Evolutionary conservation across 2,888 invertebrate species (phyloP).

Genomic region (Apamea epomidion): DNA sequence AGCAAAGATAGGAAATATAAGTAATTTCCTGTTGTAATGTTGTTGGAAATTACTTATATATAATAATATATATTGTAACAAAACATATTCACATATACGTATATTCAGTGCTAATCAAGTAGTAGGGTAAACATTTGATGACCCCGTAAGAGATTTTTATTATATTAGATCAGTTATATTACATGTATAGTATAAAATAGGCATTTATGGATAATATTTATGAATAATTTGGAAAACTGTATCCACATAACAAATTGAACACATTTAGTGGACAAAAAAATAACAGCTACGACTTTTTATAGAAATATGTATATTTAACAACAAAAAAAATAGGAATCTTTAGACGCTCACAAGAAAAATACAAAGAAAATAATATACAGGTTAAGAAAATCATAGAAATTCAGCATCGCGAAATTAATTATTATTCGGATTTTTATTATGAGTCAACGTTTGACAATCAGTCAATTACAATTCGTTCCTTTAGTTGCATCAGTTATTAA

Average conservation of each 20-base stretch:
- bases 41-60: slow-evolving; percentile 69
- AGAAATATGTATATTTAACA: not conserved
- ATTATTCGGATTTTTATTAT: not conserved
- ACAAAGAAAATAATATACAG: not conserved
- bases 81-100: slow-evolving; percentile 61
- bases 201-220: slow-evolving; percentile 36
- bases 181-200: slow-evolving; percentile 54
- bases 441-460: not conserved
- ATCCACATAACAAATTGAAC: not conserved
- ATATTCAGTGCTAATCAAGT: slow-evolving; percentile 60
- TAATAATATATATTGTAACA: slow-evolving; percentile 48
- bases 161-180: slow-evolving; percentile 59
- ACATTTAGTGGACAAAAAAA: not conserved
- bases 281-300: not conserved
- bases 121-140: slow-evolving; percentile 56
- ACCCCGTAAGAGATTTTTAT: slow-evolving; percentile 57
- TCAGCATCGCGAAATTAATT: not conserved
- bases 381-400: not conserved
- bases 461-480: slow-evolving; percentile 30
- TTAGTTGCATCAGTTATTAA: not conserved
- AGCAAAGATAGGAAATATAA: slow-evolving; percentile 52
- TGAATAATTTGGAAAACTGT: slow-evolving; percentile 24
- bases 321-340: not conserved
- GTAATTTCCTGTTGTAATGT: slow-evolving; percentile 59
- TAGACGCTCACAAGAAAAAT: not conserved